phyloP scores from a whole-genome alignment of 2,113 vertebrate genomes.

The Numenius arquata region DNA sequence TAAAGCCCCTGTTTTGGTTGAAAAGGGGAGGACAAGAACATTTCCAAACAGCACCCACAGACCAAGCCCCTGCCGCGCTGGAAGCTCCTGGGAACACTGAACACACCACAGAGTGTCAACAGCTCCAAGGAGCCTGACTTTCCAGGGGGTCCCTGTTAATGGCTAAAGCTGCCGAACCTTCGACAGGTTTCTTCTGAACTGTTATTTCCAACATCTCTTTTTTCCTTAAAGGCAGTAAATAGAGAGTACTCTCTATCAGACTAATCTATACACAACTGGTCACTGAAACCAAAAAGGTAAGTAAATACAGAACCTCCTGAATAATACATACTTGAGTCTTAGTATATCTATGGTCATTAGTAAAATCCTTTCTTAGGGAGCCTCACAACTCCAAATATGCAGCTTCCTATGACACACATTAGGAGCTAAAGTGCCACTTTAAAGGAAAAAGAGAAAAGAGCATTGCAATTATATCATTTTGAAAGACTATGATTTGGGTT shows the following conservation, averaged over 20 bases:
- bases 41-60: neutral
- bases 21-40: neutral
- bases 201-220: neutral
- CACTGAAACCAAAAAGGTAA: neutral
- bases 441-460: neutral
- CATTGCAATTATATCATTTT: neutral
- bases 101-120: neutral
- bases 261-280: neutral
- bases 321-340: neutral
- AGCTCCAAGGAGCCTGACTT: neutral
- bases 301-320: neutral
- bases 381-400: neutral
- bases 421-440: rapidly evolving
- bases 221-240: neutral
- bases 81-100: neutral
- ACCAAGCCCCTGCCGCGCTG: neutral
- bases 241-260: neutral
- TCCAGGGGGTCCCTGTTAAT: neutral
- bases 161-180: neutral
- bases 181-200: neutral
- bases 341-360: neutral
- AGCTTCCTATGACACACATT: neutral
- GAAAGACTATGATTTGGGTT: neutral
- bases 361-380: neutral
- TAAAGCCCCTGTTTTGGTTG: neutral